A percentile compares a stretch with the other conserved stretches of the same genome.
Evolutionary conservation across 2,888 invertebrate species (phyloP).

Genomic region (Ochlodes sylvanus): DNA sequence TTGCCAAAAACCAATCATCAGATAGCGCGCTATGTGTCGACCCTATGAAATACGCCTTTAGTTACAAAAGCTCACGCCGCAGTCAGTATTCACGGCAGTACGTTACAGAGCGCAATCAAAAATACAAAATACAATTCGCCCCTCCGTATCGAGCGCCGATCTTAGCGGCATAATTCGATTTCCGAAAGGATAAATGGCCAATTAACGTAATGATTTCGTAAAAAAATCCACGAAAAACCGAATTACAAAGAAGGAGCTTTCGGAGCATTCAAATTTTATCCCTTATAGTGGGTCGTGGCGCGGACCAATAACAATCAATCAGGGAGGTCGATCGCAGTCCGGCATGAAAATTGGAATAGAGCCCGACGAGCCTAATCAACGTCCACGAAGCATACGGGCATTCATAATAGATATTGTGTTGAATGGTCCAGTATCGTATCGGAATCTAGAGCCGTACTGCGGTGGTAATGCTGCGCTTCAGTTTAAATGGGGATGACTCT

Average conservation of each 20-base stretch:
- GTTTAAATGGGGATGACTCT: slow-evolving; percentile 57
- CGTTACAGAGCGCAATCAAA: slow-evolving; percentile 35
- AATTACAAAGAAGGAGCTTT: slow-evolving; percentile 34
- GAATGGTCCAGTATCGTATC: slow-evolving; percentile 67
- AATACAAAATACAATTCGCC: slow-evolving; percentile 38
- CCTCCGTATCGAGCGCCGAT: slow-evolving; percentile 30
- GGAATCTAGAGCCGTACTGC: slow-evolving; percentile 56
- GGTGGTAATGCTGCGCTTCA: slow-evolving; percentile 59
- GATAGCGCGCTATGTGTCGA: slow-evolving; percentile 79
- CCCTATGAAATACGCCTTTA: slow-evolving; percentile 81
- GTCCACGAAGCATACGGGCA: slow-evolving; percentile 60
- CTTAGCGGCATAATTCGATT: slow-evolving; percentile 37
- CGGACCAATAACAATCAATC: slow-evolving; percentile 72
- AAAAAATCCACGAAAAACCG: slow-evolving; percentile 31
- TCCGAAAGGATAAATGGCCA: slow-evolving; percentile 37
- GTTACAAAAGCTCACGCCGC: slow-evolving; percentile 68
- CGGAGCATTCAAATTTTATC: slow-evolving; percentile 41
- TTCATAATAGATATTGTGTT: slow-evolving; percentile 77
- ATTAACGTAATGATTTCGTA: slow-evolving; percentile 37
- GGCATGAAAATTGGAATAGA: slow-evolving; percentile 76
- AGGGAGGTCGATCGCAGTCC: slow-evolving; percentile 62
- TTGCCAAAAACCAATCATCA: slow-evolving; percentile 86
- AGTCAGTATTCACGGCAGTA: slow-evolving; percentile 30
- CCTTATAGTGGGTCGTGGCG: slow-evolving; percentile 40
- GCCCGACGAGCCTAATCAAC: slow-evolving; percentile 67